These are phyloP conservation scores for human DNA, from an alignment of 2,113 vertebrate genomes.

Conservation along the genomic window DNA sequence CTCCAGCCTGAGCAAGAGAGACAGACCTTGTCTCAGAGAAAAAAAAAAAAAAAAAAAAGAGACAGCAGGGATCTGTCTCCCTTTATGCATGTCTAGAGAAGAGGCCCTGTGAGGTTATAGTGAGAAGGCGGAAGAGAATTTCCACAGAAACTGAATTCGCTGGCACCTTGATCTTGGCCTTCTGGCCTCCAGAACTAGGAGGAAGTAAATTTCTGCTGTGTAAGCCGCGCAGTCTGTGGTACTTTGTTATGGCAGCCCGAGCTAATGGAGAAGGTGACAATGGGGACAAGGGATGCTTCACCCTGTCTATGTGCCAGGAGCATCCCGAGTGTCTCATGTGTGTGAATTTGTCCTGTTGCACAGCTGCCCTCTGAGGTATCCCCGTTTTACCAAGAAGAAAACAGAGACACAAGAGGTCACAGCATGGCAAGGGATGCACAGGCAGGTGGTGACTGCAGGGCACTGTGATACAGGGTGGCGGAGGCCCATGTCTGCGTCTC, in stretches of 20 bases:
- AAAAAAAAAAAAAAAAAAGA: not conserved
- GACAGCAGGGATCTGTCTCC: not conserved
- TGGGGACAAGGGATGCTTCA: not conserved
- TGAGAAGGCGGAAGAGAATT: not conserved
- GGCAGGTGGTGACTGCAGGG: not conserved
- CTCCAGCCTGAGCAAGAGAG: too few relatives aligned
- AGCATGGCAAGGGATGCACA: fast-evolving
- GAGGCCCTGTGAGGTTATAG: not conserved
- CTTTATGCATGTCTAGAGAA: not conserved
- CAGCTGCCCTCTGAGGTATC: not conserved
- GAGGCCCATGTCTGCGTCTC: fast-evolving
- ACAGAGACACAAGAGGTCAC: not conserved
- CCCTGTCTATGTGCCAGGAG: fast-evolving
- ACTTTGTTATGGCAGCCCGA: not conserved
- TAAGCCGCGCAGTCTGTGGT: not conserved
- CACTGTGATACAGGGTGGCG: not conserved
- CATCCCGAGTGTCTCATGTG: fast-evolving
- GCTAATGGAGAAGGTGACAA: too few relatives aligned
- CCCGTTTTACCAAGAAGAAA: not conserved
- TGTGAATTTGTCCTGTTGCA: not conserved
- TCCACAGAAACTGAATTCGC: not conserved
- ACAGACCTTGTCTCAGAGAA: too few relatives aligned
- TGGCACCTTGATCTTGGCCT: not conserved
- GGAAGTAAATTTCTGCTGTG: not conserved
- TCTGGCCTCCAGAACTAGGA: not conserved